Evolutionary conservation across 2,113 vertebrate genomes (phyloP), one percentile per base, ranked within the genome.

Genomic region (Oryzias woworae): DNA sequence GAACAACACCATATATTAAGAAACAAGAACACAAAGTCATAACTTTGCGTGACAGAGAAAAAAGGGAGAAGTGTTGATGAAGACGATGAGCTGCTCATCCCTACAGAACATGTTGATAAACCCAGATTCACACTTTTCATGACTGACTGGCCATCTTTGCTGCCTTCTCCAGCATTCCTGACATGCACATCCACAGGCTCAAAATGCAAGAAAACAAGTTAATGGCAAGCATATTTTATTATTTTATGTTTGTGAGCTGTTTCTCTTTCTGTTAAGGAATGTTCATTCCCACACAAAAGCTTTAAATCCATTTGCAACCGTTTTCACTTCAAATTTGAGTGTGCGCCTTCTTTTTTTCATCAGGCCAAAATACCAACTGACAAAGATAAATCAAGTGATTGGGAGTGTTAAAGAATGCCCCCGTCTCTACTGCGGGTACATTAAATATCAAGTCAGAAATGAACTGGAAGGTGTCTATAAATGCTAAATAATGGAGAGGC

Each of bases 401-500:
- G 76, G 69, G 68, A 69, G 65, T 78, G 77, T 87, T 81, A 87
- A 69, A 73, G 58, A 31, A 71, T 36, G 46, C 71, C 68, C 26
- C 59, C 67, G 41, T 81, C 79, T 92, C 70, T 59, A 66, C 58
- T 36, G 46, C 73, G 24, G 54, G 66, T 81, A 55, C 85, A 97
- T 98, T 95, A 97, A 98, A 97, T 97, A 97, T 96, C 95, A 94
- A 97, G 93, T 93, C 93, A 92, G 91, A 95, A 93, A 95, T 93
- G 92, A 94, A 94, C 92, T 90, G 94, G 93, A 95, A 98, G 96
- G 97, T 98, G 95, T 97, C 94, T 94, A 94, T 94, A 95, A 96
- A 96, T 95, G 94, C 94, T 98, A 96, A 98, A 98, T 98, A 96
- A 98, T 98, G 94, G 94, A 98, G 94, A 91, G 91, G 90, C 91